Conservation (phyloP, 2,797 vertebrate species). For the Petrocephalus schoutedeni region DNA sequence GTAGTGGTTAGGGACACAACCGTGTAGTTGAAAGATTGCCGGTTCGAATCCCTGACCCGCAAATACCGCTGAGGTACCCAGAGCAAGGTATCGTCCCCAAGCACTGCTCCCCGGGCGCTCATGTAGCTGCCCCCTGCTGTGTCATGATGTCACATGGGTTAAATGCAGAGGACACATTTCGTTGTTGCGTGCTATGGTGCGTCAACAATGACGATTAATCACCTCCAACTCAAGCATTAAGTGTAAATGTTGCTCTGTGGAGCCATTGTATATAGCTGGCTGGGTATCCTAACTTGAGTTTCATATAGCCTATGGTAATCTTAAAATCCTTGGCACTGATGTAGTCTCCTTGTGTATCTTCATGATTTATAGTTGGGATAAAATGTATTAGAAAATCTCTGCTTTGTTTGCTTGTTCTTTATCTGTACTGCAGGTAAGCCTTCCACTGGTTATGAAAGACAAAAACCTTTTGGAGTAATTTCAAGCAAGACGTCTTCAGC, state of each 20-base stretch:
- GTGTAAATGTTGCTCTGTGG: conserved; percentile 18
- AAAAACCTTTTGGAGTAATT: neutral
- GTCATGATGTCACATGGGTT: too few species aligned
- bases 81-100: too few species aligned
- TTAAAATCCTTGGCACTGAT: neutral
- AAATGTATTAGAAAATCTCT: neutral
- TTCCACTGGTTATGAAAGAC: neutral
- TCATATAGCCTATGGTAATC: neutral
- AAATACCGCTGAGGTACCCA: too few species aligned
- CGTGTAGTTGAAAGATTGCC: too few species aligned
- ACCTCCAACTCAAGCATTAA: neutral
- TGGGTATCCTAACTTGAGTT: neutral
- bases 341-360: neutral
- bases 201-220: too few species aligned
- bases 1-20: too few species aligned
- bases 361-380: neutral
- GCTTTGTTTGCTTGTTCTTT: neutral
- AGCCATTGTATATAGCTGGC: neutral
- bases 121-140: too few species aligned
- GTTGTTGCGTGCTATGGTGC: too few species aligned
- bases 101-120: too few species aligned
- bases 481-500: neutral
- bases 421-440: neutral
- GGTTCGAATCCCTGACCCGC: too few species aligned
- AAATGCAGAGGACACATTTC: too few species aligned